Evolutionary conservation across 2,113 vertebrate genomes (phyloP), one percentile per base, ranked within the genome.

Genomic region (Rhinolophus sinicus): DNA sequence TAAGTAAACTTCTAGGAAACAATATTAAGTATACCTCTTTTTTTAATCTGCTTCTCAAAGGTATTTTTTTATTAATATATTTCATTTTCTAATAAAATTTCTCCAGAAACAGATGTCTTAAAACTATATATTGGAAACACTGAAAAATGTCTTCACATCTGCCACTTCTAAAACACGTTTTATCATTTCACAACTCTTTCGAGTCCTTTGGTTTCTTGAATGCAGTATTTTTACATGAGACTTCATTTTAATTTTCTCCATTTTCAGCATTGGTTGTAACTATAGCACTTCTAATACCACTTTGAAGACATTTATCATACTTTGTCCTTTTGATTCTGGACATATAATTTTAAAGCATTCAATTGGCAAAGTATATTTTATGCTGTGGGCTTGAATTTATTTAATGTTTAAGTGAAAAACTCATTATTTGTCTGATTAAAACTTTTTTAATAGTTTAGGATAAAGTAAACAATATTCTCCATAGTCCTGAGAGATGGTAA

Each of bases 81-180:
- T 94, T 87, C 70, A 35, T 90, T 93, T 80, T 80, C 82, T 82
- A 72, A 90, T 88, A 67, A 94, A 85, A 69, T 64, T 47, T 96
- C 56, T 80, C 62, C 52, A 56, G 81, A 77, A 88, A 77, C 78
- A 73, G 60, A 75, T n/a, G 30, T 85, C 44, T 93, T 82, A 93
- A 88, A 95, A 87, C 83, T 52, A 83, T 44, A 24, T 92, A 56
- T 83, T 92, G 21, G 58, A 92, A 91, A 87, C 18, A 6, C 69
- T 87, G 47, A 64, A 75, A 93, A 94, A 52, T 75, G 33, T 35
- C 65, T 88, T 95, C 69, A 80, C 18, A 60, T 54, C 24, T 67
- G 56, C 30, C 93, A 81, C 77, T 58, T 95, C 50, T 84, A 73
- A 95, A 94, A 94, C 33, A 47, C 54, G 2, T 65, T 87, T 82